Percentiles rank a stretch among this genome's conserved stretches.
Evolutionary conservation across 2,888 invertebrate genomes (phyloP).

Genomic region (Molanna angustata): DNA sequence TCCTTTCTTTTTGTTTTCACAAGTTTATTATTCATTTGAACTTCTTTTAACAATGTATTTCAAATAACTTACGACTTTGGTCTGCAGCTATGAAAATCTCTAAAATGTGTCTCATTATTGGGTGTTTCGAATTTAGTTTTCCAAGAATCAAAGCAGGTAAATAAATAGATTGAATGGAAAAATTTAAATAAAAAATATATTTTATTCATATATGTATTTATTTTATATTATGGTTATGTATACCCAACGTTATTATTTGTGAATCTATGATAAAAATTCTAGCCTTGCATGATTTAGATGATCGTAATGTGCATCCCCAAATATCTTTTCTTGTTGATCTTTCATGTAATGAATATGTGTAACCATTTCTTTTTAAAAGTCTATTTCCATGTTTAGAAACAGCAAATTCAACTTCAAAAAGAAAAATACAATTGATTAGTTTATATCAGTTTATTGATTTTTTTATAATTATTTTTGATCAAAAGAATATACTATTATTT

Average conservation of each 20-base stretch:
- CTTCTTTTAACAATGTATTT: no score
- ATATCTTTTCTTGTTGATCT: neutral
- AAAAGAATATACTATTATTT: no score
- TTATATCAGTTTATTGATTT: neutral
- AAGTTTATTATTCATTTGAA: no score
- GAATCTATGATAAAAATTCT: neutral
- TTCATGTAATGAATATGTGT: slow-evolving; percentile 34
- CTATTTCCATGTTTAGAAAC: slow-evolving; percentile 36
- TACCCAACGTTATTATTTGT: neutral
- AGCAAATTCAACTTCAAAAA: slow-evolving; percentile 5
- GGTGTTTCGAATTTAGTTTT: no score
- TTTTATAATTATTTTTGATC: neutral
- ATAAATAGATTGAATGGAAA: no score
- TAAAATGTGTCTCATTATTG: no score
- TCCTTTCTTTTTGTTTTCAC: no score
- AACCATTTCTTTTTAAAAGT: slow-evolving; percentile 37
- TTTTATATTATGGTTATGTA: neutral
- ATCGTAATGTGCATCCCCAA: neutral
- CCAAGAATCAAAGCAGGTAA: no score
- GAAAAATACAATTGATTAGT: neutral
- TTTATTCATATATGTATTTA: no score
- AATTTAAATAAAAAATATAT: no score
- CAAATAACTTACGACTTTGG: no score
- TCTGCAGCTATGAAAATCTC: no score
- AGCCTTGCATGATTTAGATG: neutral